Conservation (phyloP, 2,113 vertebrate genomes). For the Picathartes gymnocephalus region DNA sequence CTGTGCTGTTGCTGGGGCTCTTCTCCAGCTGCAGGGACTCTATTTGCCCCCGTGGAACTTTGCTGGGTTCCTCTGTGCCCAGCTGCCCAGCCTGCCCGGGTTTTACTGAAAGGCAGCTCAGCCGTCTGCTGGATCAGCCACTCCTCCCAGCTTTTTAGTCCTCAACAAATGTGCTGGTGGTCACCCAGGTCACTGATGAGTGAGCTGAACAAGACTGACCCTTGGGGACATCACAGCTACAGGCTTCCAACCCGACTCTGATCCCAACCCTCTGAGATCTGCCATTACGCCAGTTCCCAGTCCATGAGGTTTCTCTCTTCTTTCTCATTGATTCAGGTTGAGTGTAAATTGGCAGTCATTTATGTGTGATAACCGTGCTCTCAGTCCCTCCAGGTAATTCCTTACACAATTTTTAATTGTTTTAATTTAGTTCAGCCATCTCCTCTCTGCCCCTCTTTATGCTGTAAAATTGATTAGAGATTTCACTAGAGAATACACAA, state of each 20-base stretch:
- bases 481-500: neutral
- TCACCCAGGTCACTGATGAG: neutral
- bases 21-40: neutral
- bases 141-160: neutral
- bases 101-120: neutral
- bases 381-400: neutral
- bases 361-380: neutral
- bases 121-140: neutral
- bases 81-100: neutral
- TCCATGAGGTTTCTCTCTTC: neutral
- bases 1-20: neutral
- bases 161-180: neutral
- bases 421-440: constrained; percentile 5
- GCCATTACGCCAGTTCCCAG: neutral
- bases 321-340: neutral
- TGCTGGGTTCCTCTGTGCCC: neutral
- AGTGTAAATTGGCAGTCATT: neutral
- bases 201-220: no score
- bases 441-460: neutral
- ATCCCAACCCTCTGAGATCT: neutral
- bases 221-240: neutral
- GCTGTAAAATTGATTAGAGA: neutral
- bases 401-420: neutral
- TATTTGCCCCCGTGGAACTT: neutral
- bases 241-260: neutral